Percentiles rank a stretch among this genome's conserved stretches.
These are phyloP conservation scores for Gnathonemus longibarbis DNA, from an alignment of 2,113 vertebrate species.

Conservation along the genomic window DNA sequence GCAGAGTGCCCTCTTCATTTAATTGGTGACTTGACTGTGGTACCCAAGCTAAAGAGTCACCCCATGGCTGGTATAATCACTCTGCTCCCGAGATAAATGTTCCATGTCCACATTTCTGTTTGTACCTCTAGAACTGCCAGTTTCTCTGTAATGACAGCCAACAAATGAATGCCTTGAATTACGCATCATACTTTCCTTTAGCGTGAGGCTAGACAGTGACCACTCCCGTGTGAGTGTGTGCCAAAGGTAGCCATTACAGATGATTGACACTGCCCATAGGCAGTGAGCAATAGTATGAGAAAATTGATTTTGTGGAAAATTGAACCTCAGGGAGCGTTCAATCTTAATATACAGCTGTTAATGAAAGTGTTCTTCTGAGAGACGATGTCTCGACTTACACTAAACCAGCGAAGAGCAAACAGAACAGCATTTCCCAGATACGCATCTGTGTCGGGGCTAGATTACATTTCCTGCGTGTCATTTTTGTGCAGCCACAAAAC, in stretches of 20 bases:
- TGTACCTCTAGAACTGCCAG: background rate
- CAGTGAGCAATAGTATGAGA: background rate
- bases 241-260: background rate
- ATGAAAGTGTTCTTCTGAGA: background rate
- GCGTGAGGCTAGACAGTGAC: background rate
- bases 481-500: slow-evolving; percentile 4
- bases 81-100: background rate
- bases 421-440: background rate
- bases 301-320: background rate
- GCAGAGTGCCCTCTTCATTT: background rate
- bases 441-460: background rate
- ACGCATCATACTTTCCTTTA: background rate
- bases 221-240: background rate
- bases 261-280: background rate
- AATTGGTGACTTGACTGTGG: background rate
- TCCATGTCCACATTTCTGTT: background rate
- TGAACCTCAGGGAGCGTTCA: background rate
- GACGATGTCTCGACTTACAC: background rate
- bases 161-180: background rate
- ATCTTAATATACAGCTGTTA: background rate
- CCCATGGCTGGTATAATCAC: background rate
- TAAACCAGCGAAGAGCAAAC: background rate
- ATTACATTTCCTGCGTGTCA: background rate
- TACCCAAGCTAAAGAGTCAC: background rate
- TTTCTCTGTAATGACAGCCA: background rate